Percentiles rank a stretch among this genome's conserved stretches.
Conservation (phyloP, 1,140 invertebrate species). For the Hypsibius dujardini region DNA sequence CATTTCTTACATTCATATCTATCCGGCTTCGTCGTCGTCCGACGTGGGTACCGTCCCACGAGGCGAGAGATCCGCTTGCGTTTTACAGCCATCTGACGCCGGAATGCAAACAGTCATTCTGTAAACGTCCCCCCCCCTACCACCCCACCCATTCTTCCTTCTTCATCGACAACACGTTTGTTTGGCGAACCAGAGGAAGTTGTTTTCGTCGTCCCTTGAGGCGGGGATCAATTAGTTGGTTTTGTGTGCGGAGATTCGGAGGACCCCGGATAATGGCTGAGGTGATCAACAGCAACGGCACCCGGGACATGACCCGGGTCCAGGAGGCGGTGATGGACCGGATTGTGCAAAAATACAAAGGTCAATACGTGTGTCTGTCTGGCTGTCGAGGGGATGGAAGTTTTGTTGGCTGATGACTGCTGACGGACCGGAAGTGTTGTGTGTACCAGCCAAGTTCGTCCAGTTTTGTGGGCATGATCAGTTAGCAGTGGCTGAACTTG, state of each 20-base stretch:
- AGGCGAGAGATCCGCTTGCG: too few species aligned
- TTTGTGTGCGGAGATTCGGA: not conserved
- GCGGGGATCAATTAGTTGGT: not conserved
- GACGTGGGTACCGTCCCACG: too few species aligned
- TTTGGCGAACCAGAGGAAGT: not conserved
- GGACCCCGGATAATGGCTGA: not conserved
- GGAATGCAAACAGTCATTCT: too few species aligned
- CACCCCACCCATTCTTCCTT: too few species aligned
- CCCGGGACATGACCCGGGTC: slow-evolving; percentile 1
- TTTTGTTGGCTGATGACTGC: too few species aligned
- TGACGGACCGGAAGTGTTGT: not conserved
- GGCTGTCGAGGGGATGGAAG: not conserved
- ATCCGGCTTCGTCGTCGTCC: too few species aligned
- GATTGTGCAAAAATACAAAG: not conserved
- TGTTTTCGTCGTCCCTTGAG: not conserved
- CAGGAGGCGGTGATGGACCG: slow-evolving; percentile 16
- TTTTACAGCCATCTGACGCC: too few species aligned
- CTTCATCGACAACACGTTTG: not conserved
- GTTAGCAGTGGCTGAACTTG: too few species aligned
- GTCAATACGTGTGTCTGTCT: slow-evolving; percentile 10
- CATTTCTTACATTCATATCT: too few species aligned
- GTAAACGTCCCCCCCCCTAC: too few species aligned
- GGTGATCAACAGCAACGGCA: not conserved
- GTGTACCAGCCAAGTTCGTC: not conserved
- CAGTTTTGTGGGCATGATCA: too few species aligned